Base-by-base conservation (phyloP, 1,140 invertebrate species). In the Dendroctonus valens region DNA sequence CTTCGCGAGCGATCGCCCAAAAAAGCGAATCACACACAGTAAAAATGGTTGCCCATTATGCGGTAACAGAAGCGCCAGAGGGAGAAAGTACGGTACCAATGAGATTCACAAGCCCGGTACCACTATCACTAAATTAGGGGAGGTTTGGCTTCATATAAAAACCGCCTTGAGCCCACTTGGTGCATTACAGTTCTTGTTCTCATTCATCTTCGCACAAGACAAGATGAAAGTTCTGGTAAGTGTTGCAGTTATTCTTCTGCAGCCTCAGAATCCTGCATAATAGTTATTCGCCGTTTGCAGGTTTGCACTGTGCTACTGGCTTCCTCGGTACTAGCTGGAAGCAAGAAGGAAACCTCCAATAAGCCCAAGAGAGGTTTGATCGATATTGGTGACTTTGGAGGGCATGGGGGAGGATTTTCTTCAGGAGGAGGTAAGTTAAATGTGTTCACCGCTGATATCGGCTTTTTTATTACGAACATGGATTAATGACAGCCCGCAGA, bases 161-260 rank as follows among this genome's bases (percentile, higher is more conserved):
- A 72, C 55, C 57, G 50, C 14, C 60, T 59, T 50, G 65, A 57
- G 65, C 70, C 69, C 66, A 69, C 62, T 55, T 54, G 63, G 62
- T 59, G 50, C 59, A 67, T 63, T 64, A 59, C 70, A 70, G 70
- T 72, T 72, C 68, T 66, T 63, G 61, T 65, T 52, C 57, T 52
- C 52, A 65, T 26, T 26, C 26, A 26, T 55, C 65, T 54, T 62
- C 49, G 40, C 15, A n/a, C 26, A 52, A 57, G 41, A 52, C 68
- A 67, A 70, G 57, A 72, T 72, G 70, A 72, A 72, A 60, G 69
- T 70, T 70, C 65, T 72, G 70, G 70, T 72, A 65, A 72, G 70
- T 65, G 11, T 44, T 5, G 7, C 26, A 26, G 26, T 26, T 26
- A 1, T 26, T 26, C 26, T 26, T 26, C 26, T 26, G 26, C 26